Base-by-base conservation (phyloP, 2,113 vertebrate genomes). In the Albula goreensis region DNA sequence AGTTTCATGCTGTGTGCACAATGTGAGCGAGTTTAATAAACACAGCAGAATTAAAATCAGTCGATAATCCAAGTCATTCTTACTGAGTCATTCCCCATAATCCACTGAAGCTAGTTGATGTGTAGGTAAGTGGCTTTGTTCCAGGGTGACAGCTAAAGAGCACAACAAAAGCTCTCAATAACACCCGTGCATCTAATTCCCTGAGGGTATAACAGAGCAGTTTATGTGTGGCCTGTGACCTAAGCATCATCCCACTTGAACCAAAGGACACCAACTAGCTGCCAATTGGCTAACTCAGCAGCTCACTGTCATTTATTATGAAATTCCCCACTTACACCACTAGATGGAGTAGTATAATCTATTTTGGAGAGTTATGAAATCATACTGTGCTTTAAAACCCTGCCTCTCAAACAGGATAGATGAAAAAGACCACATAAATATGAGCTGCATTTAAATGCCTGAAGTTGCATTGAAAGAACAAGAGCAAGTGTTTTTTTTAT, bases 321-420 rank as follows among this genome's bases (percentile, higher is more conserved):
- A 17, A 17, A 48, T 79, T 79, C 0, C 31, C 12, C 78, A 50
- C 4, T 49, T 48, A 13, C 15, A 50, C 31, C 78, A 79, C 78
- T 79, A 79, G 78, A 79, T 79, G 78, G 78, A 3, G 78, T 49
- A 17, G 78, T 50, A 50, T 17, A 79, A 79, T 79, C 78, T 49
- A 79, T 50, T 49, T 79, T 79, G 48, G 78, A 31, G 31, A 49
- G 50, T 74, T 74, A 17, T n/a, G 63, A 74, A 74, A 9, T 74
- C 70, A 2, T 19, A 22, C n/a, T 5, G 70, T 31, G 31, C 31
- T 41, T 41, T 41, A 41, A 41, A 74, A 74, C n/a, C 1, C 70
- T 31, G 70, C 70, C 63, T 22, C n/a, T 70, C 17, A 70, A 19
- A 74, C 0, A 22, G 70, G 31, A 31, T 10, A 74, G 2, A 8